phyloP scores from a whole-genome alignment of 2,888 invertebrate genomes.

The Leptogaster cylindrica region DNA sequence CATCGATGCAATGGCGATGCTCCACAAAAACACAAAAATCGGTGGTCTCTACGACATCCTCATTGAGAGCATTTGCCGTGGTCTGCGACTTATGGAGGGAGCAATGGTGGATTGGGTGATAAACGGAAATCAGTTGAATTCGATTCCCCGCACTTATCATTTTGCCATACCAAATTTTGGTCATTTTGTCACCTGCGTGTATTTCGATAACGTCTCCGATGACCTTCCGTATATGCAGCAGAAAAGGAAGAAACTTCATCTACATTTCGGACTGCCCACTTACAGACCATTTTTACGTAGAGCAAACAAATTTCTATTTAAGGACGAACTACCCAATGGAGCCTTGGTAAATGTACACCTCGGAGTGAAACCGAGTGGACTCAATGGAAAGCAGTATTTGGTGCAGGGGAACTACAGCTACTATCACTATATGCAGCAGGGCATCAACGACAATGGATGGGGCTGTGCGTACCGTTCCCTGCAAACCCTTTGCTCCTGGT shows the following conservation, averaged over 20 bases:
- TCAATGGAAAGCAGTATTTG: conserved; percentile 65
- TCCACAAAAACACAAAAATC: conserved; percentile 69
- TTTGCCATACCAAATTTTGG: conserved; percentile 75
- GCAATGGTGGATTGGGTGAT: conserved; percentile 62
- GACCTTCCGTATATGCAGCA: conserved; percentile 70
- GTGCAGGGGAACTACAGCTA: conserved; percentile 90
- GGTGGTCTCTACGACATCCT: conserved; percentile 74
- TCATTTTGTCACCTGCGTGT: conserved; percentile 78
- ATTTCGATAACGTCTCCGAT: conserved; percentile 71
- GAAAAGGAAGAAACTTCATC: conserved; percentile 72
- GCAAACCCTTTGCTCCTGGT: conserved; percentile 97
- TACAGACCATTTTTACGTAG: conserved; percentile 77
- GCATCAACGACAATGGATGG: conserved; percentile 97
- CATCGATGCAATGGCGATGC: conserved; percentile 75
- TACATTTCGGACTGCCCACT: conserved; percentile 71
- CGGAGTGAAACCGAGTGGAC: conserved; percentile 58
- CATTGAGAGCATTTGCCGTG: conserved; percentile 76
- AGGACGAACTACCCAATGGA: conserved; percentile 61
- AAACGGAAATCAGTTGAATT: conserved; percentile 32
- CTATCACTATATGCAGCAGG: conserved; percentile 96
- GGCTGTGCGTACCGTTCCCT: conserved; percentile 98
- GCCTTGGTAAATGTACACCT: conserved; percentile 79
- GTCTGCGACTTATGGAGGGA: conserved; percentile 71
- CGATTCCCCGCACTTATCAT: conserved; percentile 68
- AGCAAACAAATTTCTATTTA: conserved; percentile 70